Base-by-base conservation (phyloP, 2,888 invertebrate genomes). In the Drosophila picticornis region DNA sequence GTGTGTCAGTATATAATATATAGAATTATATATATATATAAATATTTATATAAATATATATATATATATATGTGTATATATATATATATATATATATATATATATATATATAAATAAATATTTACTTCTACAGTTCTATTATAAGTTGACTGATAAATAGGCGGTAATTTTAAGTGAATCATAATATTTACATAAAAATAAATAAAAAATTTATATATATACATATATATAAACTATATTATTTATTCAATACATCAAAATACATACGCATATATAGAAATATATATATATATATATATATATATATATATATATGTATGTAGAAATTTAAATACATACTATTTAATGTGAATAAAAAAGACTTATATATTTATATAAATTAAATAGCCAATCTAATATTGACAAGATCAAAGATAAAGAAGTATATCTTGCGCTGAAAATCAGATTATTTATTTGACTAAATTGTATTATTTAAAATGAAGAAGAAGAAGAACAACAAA, bases 301-400 rank as follows among this genome's bases (percentile, higher is more conserved):
- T 25, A 81, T 65, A 71, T 67, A 75, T 62, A 75, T 70, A 75
- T 61, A 58, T 55, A 71, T 67, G 67, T 60, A 56, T 71, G 51
- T 61, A 56, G 50, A 70, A 43, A 34, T 25, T 69, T 58, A 57
- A 60, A 61, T 52, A 77, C 60, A 67, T 46, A 38, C 22, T 63
- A 53, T 69, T 83, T 81, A 81, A 81, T 88, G 88, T 84, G 88
- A 84, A 87, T 79, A 82, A 78, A 72, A 71, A 84, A 84, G 84
- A 84, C 84, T 84, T 85, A 85, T 85, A 84, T 68, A 78, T 76
- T 70, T 80, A 76, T 67, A 40, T 72, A 34, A 16, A 34, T 34
- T 34, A 22, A 19, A 46, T 46, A 78, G 69, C 79, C 81, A 73
- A 76, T 84, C 82, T 25, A 13, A 75, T 65, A 77, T 68, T 66